Evolutionary conservation across 30 jellyfish, hydroid and myxozoan species (phyloP).

Genomic region (Aurelia aurita complex sp. Pacific): DNA sequence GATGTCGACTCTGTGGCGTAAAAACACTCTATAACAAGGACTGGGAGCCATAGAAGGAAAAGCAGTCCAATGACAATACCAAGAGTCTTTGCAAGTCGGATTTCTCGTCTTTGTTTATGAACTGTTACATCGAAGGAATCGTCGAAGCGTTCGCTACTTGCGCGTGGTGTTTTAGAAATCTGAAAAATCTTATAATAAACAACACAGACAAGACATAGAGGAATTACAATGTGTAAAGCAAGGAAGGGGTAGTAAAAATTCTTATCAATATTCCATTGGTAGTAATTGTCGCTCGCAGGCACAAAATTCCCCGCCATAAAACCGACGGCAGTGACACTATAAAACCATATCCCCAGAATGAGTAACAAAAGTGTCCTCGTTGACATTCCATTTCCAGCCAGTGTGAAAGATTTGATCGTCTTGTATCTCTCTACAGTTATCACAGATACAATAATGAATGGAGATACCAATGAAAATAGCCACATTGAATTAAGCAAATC

Average conservation of each 20-base stretch:
- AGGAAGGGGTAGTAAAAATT: constrained; percentile 66
- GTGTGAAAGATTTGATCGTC: constrained; percentile 25
- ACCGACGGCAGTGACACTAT: constrained; percentile 49
- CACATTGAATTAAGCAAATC: constrained; percentile 46
- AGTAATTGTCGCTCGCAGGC: constrained; percentile 11
- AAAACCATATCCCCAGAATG: constrained; percentile 45
- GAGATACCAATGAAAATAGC: constrained; percentile 73
- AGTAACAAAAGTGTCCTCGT: neutral
- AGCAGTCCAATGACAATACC: constrained; percentile 67
- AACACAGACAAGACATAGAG: constrained; percentile 26
- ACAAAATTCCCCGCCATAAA: constrained; percentile 53
- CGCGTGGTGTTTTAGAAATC: constrained; percentile 10
- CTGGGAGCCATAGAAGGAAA: constrained; percentile 81
- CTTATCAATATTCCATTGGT: constrained; percentile 66
- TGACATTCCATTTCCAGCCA: constrained; percentile 11
- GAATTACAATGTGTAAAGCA: constrained; percentile 60
- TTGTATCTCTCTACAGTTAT: constrained; percentile 73
- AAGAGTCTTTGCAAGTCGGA: constrained; percentile 66
- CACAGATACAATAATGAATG: constrained; percentile 65
- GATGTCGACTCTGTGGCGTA: constrained; percentile 60
- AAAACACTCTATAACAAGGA: constrained; percentile 68
- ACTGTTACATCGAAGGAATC: neutral
- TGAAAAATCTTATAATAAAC: constrained; percentile 37
- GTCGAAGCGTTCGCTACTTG: neutral
- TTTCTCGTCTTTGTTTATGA: constrained; percentile 33